Evolutionary conservation across 2,113 vertebrate species (phyloP), one percentile per base, ranked within the genome.

Genomic region (Psittacus erithacus): DNA sequence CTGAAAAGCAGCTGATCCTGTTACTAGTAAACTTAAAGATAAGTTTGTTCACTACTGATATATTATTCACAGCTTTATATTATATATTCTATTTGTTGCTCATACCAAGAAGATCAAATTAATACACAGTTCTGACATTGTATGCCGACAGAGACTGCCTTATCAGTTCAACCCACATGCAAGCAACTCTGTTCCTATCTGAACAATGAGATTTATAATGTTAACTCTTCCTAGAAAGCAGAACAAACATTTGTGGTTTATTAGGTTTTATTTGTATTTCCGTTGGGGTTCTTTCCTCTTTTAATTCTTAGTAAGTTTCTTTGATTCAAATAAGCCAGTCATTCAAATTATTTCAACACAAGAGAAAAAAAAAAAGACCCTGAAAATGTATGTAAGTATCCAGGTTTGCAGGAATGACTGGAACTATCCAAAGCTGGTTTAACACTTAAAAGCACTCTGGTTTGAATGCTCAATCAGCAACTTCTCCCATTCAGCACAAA

Each of bases 261-360:
- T n/a, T 38, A 77, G 24, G 24, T 68, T 68, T 91, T 47, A 55
- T 63, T 68, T 6, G n/a, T 15, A 6, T 41, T 83, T 57, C 50
- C 9, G 0, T 35, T 55, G 11, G 8, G 13, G 0, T 4, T 49
- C 49, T 59, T 23, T 3, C 2, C 14, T 29, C 16, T 85, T 43
- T 71, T 23, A 68, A 43, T 70, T 88, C 28, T 60, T 68, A 63
- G 31, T 11, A 6, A 86, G 22, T 20, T 35, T 57, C 60, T 67
- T 43, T 43, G 38, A 70, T 63, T 81, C 11, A 83, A 53, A 88
- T 71, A 7, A 85, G 31, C 4, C 47, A 60, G 53, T 57, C 17
- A 69, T 64, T 86, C 39, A 77, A 65, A 77, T 57, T 38, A 88
- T 65, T 2, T n/a, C 33, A 83, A 84, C 13, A 24, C 8, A 70